Evolutionary conservation across 2,888 invertebrate genomes (phyloP), one percentile per base, ranked within the genome.

Genomic region (Argynnis bischoffii): DNA sequence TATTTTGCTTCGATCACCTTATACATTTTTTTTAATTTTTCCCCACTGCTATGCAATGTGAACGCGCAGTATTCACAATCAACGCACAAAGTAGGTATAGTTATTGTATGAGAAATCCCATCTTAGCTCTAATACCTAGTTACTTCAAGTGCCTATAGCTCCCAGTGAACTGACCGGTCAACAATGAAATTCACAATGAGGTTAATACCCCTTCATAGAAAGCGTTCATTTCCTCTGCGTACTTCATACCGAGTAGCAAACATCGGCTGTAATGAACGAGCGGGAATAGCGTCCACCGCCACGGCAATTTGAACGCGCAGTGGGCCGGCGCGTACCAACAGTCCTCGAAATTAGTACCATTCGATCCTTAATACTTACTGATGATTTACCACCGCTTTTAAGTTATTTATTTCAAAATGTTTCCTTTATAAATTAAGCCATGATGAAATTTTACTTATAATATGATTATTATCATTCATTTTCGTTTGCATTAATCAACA

Each of bases 301-400:
- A 88, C 88, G 89, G 82, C 85, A 89, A 90, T 90, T 90, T 89
- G 85, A 85, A 84, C 85, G 86, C 80, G 83, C 87, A 89, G 85
- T 88, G 87, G 87, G 80, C 88, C 89, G 87, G 76, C 79, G 83
- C 84, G 81, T 78, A 82, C 82, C 83, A 85, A 86, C 87, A 82
- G 81, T 82, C 85, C 87, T 87, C 87, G 82, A 85, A 88, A 89
- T 88, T 87, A 85, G 82, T 85, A 85, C 83, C 76, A 79, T 78
- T 77, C 79, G 74, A 78, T 77, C 74, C 75, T 57, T 71, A 69
- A 63, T 68, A 65, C 73, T 55, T 64, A 53, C 55, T 15, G 55
- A 55, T 41, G 35, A 46, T 48, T 47, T 31, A 55, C 47, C 66
- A 26, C 48, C 35, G 18, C 64, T 63, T 69, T 67, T 64, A 51